Conservation (phyloP, 2,797 vertebrate species). For the Lacerta viridis region DNA sequence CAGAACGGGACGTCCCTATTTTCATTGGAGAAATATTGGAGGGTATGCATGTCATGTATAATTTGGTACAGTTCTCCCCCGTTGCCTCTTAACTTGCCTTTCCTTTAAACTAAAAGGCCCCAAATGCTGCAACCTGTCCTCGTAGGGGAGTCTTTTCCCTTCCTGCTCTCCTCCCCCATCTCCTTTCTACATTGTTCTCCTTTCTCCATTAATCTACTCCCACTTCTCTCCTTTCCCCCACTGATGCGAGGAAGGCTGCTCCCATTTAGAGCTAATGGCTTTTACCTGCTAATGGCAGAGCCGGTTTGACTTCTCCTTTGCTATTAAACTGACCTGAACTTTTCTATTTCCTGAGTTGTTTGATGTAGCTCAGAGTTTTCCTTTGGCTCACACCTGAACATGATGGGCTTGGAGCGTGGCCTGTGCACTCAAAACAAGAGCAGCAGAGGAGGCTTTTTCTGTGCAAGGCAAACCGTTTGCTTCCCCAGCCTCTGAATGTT, state of each 20-base stretch:
- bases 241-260: conserved; percentile 17
- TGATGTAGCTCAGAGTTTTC: conserved; percentile 56
- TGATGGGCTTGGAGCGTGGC: background rate
- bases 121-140: too few species aligned
- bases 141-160: background rate
- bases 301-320: conserved; percentile 56
- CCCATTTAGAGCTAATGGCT: conserved; percentile 50
- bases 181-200: conserved; percentile 3
- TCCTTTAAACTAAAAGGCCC: too few species aligned
- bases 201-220: conserved; percentile 32
- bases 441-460: too few species aligned
- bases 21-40: too few species aligned
- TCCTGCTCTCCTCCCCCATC: background rate
- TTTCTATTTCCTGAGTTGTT: conserved; percentile 60
- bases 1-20: too few species aligned
- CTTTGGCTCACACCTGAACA: conserved; percentile 38
- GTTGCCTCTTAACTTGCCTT: too few species aligned
- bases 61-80: background rate
- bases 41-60: too few species aligned
- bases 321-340: conserved; percentile 61
- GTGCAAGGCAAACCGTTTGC: too few species aligned
- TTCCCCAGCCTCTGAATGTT: background rate
- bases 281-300: conserved; percentile 67
- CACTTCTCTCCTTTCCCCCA: conserved; percentile 7
- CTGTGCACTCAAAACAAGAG: background rate